Conservation (phyloP, 2,113 vertebrate species). For the Indicator maculatus region DNA sequence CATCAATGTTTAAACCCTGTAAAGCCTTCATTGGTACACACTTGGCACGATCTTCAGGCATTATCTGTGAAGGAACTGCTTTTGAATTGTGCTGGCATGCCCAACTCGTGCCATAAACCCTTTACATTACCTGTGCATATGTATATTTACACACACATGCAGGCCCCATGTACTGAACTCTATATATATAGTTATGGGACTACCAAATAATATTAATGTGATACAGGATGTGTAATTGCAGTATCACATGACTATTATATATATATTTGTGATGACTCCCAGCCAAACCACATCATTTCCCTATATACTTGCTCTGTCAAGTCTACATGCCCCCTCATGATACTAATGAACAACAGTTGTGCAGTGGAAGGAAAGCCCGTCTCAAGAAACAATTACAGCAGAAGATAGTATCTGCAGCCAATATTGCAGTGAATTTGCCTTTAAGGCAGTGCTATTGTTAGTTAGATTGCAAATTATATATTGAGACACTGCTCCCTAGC, state of each 20-base stretch:
- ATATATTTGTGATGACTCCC: neutral
- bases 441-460: conserved; percentile 40
- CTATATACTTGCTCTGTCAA: neutral
- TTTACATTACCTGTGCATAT: neutral
- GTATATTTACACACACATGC: neutral
- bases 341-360: neutral
- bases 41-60: neutral
- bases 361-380: neutral
- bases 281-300: conserved; percentile 35
- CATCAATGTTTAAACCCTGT: neutral
- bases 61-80: neutral
- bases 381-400: conserved; percentile 37
- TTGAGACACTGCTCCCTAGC: neutral
- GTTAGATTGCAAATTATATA: neutral
- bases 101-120: neutral
- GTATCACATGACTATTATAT: neutral
- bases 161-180: neutral
- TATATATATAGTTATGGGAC: neutral
- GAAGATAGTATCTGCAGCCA: conserved; percentile 45
- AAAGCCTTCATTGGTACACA: neutral
- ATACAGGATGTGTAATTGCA: neutral
- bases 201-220: neutral
- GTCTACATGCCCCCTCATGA: neutral
- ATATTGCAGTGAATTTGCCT: conserved; percentile 41
- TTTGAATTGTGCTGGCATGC: neutral